Base-by-base conservation (phyloP, 2,888 invertebrate species). In the Incurvaria masculella region DNA sequence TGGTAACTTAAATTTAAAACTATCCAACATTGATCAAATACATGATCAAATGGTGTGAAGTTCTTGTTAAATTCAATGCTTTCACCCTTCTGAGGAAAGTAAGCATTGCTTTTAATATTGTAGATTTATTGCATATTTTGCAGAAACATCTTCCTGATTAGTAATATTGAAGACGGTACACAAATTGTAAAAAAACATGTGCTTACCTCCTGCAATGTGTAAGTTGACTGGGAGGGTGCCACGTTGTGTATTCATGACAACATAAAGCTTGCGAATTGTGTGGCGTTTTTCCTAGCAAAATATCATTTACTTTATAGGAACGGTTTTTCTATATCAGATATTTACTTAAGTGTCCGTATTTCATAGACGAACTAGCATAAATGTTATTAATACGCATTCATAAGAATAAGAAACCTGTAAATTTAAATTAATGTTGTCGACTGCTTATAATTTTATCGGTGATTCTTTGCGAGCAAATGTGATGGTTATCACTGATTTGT, bases 401-500 rank as follows among this genome's bases (percentile, higher is more conserved):
- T 33, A 33, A 4, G 14, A n/a, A 33, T 4, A 10, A 10, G 23
- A 23, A 23, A 4, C 33, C 14, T 33, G 11, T 33, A 33, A 23
- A 23, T 10, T 5, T 6, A 33, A 14, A 33, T 8, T 33, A 33
- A 33, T 33, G 14, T 14, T 33, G 33, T 33, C 11, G 11, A 33
- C 33, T 33, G 33, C 33, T 14, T 33, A 33, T 14, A 23, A 23
- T 23, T 23, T 23, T 6, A 23, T 23, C 23, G 23, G 23, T 23
- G 23, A 23, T 23, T 23, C 10, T 10, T 23, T 23, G 10, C 23
- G 10, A 23, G 23, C 10, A 11, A 14, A 33, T 33, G 33, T 33
- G 33, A 33, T 33, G 33, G 14, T 33, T 33, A 3, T 14, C 33
- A 33, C 33, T 6, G 62, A 56, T 57, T 58, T 51, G 57, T 66